phyloP scores from a whole-genome alignment of 2,113 vertebrate species.

The Eonycteris spelaea region DNA sequence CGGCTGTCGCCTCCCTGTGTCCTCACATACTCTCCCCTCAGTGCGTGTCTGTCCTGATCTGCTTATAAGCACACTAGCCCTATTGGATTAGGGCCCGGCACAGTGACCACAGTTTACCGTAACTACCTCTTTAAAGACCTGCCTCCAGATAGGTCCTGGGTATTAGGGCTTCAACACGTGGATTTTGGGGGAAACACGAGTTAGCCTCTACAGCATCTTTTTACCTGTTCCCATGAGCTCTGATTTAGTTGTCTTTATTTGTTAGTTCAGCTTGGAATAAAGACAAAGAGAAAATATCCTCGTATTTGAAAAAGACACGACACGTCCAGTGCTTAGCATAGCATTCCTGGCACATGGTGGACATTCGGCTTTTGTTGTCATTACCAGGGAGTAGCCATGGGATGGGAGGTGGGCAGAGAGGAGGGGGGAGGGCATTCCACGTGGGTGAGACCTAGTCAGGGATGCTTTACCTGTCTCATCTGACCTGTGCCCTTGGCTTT shows the following conservation, averaged over 20 bases:
- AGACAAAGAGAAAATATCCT: not conserved
- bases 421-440: too few relatives aligned
- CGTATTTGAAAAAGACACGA: not conserved
- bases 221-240: not conserved
- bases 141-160: not conserved
- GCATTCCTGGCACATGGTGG: fast-evolving
- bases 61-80: not conserved
- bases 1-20: fast-evolving
- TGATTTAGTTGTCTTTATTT: not conserved
- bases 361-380: fast-evolving
- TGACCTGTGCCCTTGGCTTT: not conserved
- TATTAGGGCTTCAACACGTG: not conserved
- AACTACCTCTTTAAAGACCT: not conserved
- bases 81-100: not conserved
- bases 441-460: not conserved
- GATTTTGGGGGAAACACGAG: not conserved
- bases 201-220: not conserved
- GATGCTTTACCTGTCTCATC: not conserved
- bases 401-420: not conserved
- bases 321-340: too few relatives aligned
- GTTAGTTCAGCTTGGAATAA: not conserved
- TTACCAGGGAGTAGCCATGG: fast-evolving
- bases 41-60: not conserved
- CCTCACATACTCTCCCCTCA: not conserved
- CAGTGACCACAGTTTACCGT: not conserved